A percentile compares a stretch with the other conserved stretches of the same genome.
Evolutionary conservation across 2,113 vertebrate genomes (phyloP).

Genomic region (Marmota flaviventris): DNA sequence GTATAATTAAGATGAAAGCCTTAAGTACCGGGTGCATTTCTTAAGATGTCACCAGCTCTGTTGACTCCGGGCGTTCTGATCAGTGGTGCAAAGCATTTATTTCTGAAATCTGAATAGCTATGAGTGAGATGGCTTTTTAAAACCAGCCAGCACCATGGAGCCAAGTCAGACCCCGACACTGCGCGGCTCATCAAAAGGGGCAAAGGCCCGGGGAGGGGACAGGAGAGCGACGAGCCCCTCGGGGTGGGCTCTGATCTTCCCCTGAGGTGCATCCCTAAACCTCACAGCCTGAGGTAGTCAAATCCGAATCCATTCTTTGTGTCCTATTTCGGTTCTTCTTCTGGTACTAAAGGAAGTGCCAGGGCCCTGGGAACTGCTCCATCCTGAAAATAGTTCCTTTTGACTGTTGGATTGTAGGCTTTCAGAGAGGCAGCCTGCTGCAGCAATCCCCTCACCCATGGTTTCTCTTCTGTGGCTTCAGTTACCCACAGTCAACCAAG

Average conservation of each 20-base stretch:
- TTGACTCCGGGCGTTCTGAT: conserved; percentile 75
- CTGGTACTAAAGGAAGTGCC: background rate
- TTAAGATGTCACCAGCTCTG: conserved; percentile 78
- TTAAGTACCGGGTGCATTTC: conserved; percentile 81
- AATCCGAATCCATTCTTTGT: background rate
- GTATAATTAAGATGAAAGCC: conserved; percentile 86
- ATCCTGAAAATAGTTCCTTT: background rate
- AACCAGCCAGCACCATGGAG: background rate
- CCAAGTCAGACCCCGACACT: conserved; percentile 12
- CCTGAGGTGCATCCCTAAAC: background rate
- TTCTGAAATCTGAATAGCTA: conserved; percentile 72
- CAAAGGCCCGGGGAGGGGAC: background rate
- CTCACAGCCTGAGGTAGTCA: background rate
- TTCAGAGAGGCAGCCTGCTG: background rate
- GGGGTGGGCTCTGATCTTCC: background rate
- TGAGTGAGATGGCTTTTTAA: conserved; percentile 65
- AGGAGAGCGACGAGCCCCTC: background rate
- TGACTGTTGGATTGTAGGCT: background rate
- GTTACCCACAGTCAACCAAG: background rate
- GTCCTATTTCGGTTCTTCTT: background rate
- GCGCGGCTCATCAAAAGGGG: background rate
- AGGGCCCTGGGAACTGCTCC: background rate
- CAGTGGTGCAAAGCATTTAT: conserved; percentile 64
- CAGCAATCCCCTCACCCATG: too few species aligned
- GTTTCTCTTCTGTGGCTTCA: background rate